Percentiles rank a stretch among this genome's conserved stretches.
phyloP scores from a whole-genome alignment of 1,140 invertebrate genomes.

The Drosophila athabasca region DNA sequence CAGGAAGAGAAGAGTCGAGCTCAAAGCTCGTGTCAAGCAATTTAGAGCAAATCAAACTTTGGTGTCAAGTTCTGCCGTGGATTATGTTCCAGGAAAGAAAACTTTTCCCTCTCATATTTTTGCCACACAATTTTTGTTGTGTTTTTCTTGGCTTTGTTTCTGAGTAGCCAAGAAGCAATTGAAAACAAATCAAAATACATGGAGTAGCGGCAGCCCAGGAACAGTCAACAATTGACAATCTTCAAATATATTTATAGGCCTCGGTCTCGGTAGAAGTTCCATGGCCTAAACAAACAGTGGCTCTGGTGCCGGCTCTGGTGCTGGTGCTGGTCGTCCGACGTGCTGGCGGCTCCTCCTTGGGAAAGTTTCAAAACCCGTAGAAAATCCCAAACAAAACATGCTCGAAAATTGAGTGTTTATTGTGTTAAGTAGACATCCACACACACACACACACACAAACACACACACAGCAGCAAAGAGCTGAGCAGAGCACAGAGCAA shows the following conservation, averaged over 20 bases:
- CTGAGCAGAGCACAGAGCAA: too few species aligned
- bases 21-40: slow-evolving; percentile 32
- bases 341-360: slow-evolving; percentile 12
- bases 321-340: too few species aligned
- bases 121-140: not conserved
- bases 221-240: slow-evolving; percentile 72
- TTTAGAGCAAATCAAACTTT: slow-evolving; percentile 58
- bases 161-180: slow-evolving; percentile 64
- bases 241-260: slow-evolving; percentile 77
- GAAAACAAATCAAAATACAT: slow-evolving; percentile 72
- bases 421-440: slow-evolving; percentile 74
- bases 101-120: slow-evolving; percentile 37
- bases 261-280: slow-evolving; percentile 22
- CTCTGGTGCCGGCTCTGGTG: not conserved
- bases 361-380: slow-evolving; percentile 51
- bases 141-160: slow-evolving; percentile 7
- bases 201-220: slow-evolving; percentile 29
- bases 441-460: slow-evolving; percentile 27
- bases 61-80: slow-evolving; percentile 58
- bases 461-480: not conserved
- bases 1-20: slow-evolving; percentile 25
- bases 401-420: slow-evolving; percentile 81
- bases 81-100: slow-evolving; percentile 54
- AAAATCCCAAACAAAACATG: slow-evolving; percentile 80
- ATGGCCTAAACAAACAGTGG: slow-evolving; percentile 56